These are phyloP conservation scores for Podarcis raffonei DNA, from an alignment of 2,113 vertebrate genomes.

Conservation along the genomic window DNA sequence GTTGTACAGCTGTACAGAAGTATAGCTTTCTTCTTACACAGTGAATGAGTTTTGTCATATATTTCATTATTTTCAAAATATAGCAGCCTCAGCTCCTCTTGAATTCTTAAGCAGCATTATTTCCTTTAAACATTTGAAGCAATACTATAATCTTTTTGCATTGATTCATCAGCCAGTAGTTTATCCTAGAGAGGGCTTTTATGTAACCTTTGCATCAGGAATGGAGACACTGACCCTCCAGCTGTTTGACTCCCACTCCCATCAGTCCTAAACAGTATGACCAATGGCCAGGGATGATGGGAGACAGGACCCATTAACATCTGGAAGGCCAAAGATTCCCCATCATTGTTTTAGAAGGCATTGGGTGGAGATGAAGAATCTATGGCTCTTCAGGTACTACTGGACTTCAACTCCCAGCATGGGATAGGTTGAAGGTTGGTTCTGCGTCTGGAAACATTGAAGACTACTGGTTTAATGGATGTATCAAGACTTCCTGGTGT, in stretches of 20 bases:
- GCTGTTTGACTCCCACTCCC: too few species aligned
- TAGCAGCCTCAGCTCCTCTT: neutral
- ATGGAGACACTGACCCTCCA: too few species aligned
- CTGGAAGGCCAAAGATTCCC: too few species aligned
- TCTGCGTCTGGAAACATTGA: neutral
- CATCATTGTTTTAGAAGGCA: too few species aligned
- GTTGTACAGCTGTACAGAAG: neutral
- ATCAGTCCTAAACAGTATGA: too few species aligned
- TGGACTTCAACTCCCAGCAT: too few species aligned
- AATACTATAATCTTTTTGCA: neutral
- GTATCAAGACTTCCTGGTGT: neutral
- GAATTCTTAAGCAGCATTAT: neutral
- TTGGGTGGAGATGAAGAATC: too few species aligned
- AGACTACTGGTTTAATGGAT: conserved; percentile 3
- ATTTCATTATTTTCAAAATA: neutral
- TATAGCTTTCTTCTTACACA: neutral
- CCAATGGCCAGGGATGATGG: too few species aligned
- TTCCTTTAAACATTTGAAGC: neutral
- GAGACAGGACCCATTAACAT: too few species aligned
- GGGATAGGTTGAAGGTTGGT: neutral
- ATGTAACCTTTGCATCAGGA: neutral
- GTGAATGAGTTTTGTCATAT: neutral
- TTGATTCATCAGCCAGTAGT: conserved; percentile 2
- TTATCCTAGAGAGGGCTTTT: neutral
- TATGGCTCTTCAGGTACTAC: too few species aligned